Percentiles rank a stretch among this genome's conserved stretches.
Conservation (phyloP, 92 coral and sea anemone species). For the Palythoa caribaeorum region DNA sequence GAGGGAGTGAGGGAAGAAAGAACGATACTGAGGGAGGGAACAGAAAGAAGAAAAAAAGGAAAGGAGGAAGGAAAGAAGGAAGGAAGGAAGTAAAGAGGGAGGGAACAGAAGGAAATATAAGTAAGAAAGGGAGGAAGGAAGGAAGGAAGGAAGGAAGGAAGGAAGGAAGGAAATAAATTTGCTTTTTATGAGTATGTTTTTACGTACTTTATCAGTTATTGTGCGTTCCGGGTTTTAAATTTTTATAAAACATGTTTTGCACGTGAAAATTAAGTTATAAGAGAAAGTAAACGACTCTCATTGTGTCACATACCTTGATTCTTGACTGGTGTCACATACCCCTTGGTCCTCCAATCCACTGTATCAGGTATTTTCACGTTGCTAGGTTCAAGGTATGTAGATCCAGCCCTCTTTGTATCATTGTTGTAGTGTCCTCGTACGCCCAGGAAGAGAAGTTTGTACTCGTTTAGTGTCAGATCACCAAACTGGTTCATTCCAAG, state of each 20-base stretch:
- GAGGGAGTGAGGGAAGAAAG: neutral
- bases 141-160: neutral
- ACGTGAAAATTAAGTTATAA: neutral
- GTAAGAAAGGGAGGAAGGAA: too few species aligned
- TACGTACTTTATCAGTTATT: too few species aligned
- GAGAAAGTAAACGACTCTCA: neutral
- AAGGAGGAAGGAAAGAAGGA: neutral
- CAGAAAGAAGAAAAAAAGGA: neutral
- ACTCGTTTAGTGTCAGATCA: conserved; percentile 51
- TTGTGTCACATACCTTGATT: conserved; percentile 66
- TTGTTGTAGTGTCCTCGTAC: conserved; percentile 34
- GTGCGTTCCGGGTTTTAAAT: neutral
- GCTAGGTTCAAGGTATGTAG: conserved; percentile 65
- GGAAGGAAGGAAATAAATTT: neutral
- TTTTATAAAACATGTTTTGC: neutral
- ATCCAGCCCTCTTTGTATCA: conserved; percentile 37
- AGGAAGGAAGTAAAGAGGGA: neutral
- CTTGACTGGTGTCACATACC: conserved; percentile 91
- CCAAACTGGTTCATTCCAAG: conserved; percentile 71
- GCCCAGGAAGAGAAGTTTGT: conserved; percentile 53
- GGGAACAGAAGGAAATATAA: too few species aligned
- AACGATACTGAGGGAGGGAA: neutral
- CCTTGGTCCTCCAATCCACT: conserved; percentile 89
- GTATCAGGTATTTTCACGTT: conserved; percentile 64
- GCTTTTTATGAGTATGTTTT: too few species aligned